These are phyloP conservation scores for Gymnoscopelus microlampas DNA, from an alignment of 2,797 vertebrate genomes.

Conservation along the genomic window DNA sequence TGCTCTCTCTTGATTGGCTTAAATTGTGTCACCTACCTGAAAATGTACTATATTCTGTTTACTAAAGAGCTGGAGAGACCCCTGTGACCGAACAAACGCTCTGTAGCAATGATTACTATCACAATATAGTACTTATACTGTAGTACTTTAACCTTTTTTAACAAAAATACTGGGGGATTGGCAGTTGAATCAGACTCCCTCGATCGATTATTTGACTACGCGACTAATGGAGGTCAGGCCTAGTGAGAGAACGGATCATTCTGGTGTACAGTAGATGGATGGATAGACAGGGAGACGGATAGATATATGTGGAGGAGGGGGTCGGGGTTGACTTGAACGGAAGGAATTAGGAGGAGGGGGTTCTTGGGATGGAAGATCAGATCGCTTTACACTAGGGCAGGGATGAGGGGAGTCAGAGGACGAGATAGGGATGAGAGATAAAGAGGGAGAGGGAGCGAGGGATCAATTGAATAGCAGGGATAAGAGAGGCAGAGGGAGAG, in stretches of 20 bases:
- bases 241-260: conserved; percentile 10
- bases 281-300: conserved; percentile 12
- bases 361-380: conserved; percentile 18
- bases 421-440: conserved; percentile 28
- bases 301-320: not conserved
- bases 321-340: conserved; percentile 18
- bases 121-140: too few relatives aligned
- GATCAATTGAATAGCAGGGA: conserved; percentile 37
- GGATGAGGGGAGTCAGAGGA: conserved; percentile 41
- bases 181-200: too few relatives aligned
- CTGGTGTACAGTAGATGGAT: conserved; percentile 40
- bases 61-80: too few relatives aligned
- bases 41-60: too few relatives aligned
- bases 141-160: too few relatives aligned
- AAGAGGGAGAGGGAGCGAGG: not conserved
- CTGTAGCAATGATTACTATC: too few relatives aligned
- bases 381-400: conserved; percentile 40
- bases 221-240: too few relatives aligned
- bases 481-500: conserved; percentile 45
- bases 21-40: too few relatives aligned
- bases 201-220: too few relatives aligned
- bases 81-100: too few relatives aligned
- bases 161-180: too few relatives aligned
- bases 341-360: conserved; percentile 24
- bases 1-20: too few relatives aligned